phyloP scores from a whole-genome alignment of 1,140 invertebrate genomes.

The Drosophila orena region DNA sequence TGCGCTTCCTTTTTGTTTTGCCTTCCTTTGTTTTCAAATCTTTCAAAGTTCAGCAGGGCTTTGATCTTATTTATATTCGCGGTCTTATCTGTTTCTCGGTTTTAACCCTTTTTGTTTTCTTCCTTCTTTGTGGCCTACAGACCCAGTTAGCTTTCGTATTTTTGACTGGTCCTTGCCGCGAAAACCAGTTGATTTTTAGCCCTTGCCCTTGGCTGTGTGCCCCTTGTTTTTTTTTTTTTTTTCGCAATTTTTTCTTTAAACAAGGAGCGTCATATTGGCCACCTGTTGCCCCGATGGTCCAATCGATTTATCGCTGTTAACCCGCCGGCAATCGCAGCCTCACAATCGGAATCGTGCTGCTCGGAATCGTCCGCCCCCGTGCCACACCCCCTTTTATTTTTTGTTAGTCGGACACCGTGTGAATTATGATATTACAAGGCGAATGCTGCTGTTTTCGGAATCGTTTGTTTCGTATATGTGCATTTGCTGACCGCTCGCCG shows the following conservation, averaged over 20 bases:
- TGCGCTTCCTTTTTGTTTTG: constrained; percentile 33
- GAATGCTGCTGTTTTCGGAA: constrained; percentile 18
- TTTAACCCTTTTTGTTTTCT: constrained; percentile 12
- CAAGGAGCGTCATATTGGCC: constrained; percentile 14
- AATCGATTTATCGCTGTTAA: constrained; percentile 64
- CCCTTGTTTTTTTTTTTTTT: too few species aligned
- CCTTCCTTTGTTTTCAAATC: constrained; percentile 22
- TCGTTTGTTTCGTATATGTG: neutral
- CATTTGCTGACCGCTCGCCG: too few species aligned
- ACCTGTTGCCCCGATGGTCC: constrained; percentile 64
- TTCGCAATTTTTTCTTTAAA: neutral
- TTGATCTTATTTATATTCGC: neutral
- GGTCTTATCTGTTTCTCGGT: neutral
- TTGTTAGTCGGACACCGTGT: constrained; percentile 26
- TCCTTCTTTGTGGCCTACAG: constrained; percentile 25
- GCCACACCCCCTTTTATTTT: constrained; percentile 31
- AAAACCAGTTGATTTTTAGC: constrained; percentile 14
- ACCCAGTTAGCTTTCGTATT: constrained; percentile 26
- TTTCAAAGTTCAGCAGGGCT: constrained; percentile 28
- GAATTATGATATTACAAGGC: constrained; percentile 67
- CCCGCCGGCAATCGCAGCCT: constrained; percentile 28
- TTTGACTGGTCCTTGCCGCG: neutral
- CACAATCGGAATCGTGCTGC: constrained; percentile 48
- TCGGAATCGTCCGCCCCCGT: constrained; percentile 27
- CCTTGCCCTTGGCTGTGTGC: neutral